A percentile compares a stretch with the other conserved stretches of the same genome.
Evolutionary conservation across 2,888 invertebrate genomes (phyloP).

Genomic region (Fragum fragum): DNA sequence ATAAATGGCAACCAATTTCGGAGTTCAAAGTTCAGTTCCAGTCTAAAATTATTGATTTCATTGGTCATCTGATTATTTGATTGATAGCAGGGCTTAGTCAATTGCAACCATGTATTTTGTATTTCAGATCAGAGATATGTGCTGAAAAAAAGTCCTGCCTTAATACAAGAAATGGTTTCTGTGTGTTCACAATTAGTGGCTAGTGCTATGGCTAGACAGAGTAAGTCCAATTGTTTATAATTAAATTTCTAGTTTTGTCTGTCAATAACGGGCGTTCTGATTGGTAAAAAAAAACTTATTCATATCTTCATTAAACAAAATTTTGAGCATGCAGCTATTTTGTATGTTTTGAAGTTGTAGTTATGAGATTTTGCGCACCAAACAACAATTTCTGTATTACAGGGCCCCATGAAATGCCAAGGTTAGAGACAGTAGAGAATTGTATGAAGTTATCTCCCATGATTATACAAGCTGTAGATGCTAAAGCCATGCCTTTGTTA

Average conservation of each 20-base stretch:
- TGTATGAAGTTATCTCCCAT: slow-evolving; percentile 99
- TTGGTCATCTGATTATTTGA: too few relatives aligned
- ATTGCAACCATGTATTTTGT: slow-evolving; percentile 34
- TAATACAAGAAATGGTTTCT: slow-evolving; percentile 98
- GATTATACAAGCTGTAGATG: slow-evolving; percentile 99
- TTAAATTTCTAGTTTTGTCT: too few relatives aligned
- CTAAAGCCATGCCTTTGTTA: slow-evolving; percentile 96
- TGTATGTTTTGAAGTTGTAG: too few relatives aligned
- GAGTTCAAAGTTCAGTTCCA: too few relatives aligned
- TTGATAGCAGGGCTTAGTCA: too few relatives aligned
- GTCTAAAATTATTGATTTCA: too few relatives aligned
- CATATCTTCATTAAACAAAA: too few relatives aligned
- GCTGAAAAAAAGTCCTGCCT: slow-evolving; percentile 95
- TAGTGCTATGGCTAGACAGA: slow-evolving; percentile 95
- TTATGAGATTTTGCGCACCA: too few relatives aligned
- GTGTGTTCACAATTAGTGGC: slow-evolving; percentile 96
- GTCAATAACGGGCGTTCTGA: too few relatives aligned
- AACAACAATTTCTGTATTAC: neutral
- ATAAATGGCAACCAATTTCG: too few relatives aligned
- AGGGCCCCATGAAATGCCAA: slow-evolving; percentile 79
- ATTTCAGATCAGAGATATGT: slow-evolving; percentile 86
- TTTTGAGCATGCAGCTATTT: too few relatives aligned
- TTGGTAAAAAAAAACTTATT: too few relatives aligned
- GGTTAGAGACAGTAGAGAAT: slow-evolving; percentile 97
- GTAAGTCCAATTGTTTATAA: slow-evolving; percentile 87